These are phyloP conservation scores for Aelia acuminata DNA, from an alignment of 2,888 invertebrate genomes.

Conservation along the genomic window DNA sequence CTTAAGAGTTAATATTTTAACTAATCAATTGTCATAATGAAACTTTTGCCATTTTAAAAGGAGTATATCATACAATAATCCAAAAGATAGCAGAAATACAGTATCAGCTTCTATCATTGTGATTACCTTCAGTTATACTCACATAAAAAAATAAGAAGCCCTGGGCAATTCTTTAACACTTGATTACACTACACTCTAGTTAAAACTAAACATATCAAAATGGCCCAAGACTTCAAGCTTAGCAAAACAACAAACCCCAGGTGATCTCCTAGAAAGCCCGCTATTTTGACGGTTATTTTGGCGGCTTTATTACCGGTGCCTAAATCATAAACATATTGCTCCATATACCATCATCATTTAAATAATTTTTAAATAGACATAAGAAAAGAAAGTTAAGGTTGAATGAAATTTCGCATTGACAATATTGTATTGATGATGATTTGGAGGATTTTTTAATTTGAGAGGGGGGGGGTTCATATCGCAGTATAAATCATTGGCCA, in stretches of 20 bases:
- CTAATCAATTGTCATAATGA: neutral
- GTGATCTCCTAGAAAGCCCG: neutral
- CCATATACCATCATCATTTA: neutral
- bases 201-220: neutral
- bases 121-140: neutral
- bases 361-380: neutral
- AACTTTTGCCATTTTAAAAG: neutral
- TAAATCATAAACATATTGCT: neutral
- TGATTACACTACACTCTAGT: neutral
- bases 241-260: conserved; percentile 1
- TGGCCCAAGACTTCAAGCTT: neutral
- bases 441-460: too few species aligned
- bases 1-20: neutral
- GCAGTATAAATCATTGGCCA: too few species aligned
- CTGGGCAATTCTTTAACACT: neutral
- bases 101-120: neutral
- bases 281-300: conserved; percentile 17
- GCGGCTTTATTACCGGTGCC: neutral
- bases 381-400: neutral
- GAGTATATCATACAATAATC: neutral
- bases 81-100: neutral
- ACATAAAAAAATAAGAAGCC: neutral
- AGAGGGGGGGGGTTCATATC: too few species aligned
- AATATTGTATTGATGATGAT: too few species aligned
- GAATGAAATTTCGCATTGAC: too few species aligned